phyloP scores from a whole-genome alignment of 2,113 vertebrate species.

The Macaca mulatta region DNA sequence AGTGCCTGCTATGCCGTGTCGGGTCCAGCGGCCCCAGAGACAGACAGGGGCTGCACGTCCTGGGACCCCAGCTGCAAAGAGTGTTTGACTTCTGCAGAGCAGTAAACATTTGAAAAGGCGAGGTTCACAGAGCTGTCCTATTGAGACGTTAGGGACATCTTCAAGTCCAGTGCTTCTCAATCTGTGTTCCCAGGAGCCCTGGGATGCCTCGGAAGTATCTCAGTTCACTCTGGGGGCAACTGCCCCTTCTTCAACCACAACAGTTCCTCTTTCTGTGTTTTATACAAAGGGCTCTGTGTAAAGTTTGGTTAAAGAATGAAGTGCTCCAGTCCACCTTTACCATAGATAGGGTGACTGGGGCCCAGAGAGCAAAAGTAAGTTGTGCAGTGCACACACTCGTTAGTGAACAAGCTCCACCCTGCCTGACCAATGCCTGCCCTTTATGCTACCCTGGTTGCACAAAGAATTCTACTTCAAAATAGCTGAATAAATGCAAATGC shows the following conservation, averaged over 20 bases:
- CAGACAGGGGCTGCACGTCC: too few species aligned
- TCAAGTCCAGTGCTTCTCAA: background rate
- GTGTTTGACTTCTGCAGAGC: background rate
- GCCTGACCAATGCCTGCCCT: background rate
- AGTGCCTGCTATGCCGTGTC: accelerated
- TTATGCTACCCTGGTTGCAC: background rate
- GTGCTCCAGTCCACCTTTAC: background rate
- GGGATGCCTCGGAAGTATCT: background rate
- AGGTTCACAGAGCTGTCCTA: background rate
- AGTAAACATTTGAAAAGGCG: background rate
- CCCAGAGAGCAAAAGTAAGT: background rate
- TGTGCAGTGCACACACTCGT: background rate
- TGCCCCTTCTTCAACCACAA: background rate
- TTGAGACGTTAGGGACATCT: background rate
- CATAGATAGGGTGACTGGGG: background rate
- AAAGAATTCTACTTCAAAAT: background rate
- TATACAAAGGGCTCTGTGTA: background rate
- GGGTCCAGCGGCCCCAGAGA: background rate
- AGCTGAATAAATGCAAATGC: background rate
- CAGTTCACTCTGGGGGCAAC: background rate
- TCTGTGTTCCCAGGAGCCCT: background rate
- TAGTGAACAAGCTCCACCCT: background rate
- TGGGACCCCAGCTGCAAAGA: background rate
- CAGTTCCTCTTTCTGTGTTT: background rate
- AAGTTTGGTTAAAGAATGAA: background rate